These are phyloP conservation scores for Nipponia nippon DNA, from an alignment of 2,113 vertebrate genomes.

Conservation along the genomic window DNA sequence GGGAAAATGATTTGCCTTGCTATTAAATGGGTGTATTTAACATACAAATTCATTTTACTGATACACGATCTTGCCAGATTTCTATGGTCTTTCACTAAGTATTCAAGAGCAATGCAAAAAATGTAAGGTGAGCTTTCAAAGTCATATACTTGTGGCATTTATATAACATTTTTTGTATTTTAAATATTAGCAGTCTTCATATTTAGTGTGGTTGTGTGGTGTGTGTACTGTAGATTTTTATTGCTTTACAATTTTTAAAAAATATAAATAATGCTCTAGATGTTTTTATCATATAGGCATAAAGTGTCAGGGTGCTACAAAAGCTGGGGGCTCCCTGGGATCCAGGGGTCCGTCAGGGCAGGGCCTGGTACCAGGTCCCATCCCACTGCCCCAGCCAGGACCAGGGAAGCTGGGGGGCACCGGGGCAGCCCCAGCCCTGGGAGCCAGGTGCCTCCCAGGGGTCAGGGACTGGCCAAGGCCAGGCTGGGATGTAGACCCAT, in stretches of 20 bases:
- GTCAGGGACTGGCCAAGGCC: neutral
- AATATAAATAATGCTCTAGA: neutral
- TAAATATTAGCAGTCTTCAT: neutral
- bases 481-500: too few species aligned
- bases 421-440: fast-evolving
- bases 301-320: neutral
- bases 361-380: too few species aligned
- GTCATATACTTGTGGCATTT: neutral
- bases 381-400: neutral
- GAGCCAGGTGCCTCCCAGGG: neutral
- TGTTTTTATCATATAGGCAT: neutral
- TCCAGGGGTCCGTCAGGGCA: too few species aligned
- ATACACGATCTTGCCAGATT: neutral
- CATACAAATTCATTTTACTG: neutral
- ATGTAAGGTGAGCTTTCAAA: neutral
- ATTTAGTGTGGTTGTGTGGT: neutral
- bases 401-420: fast-evolving
- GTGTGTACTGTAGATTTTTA: neutral
- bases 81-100: neutral
- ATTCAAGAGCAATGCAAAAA: neutral
- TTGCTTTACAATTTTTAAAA: neutral
- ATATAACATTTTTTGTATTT: neutral
- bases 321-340: neutral
- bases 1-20: neutral
- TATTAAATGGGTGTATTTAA: neutral